Conservation (phyloP, 2,888 invertebrate genomes). For the Chalcosyrphus nemorum region DNA sequence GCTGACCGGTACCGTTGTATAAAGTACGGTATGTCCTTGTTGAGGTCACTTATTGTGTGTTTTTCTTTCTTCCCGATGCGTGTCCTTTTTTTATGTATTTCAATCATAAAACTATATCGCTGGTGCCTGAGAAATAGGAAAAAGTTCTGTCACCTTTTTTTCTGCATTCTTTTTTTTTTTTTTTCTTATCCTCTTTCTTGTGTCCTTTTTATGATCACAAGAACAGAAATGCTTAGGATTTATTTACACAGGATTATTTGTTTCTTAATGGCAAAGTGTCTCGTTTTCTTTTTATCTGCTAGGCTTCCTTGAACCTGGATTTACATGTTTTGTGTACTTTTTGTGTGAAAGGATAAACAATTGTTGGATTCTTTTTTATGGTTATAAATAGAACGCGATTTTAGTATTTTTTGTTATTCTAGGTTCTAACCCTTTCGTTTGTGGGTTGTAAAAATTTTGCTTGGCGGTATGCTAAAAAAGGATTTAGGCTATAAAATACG, state of each 20-base stretch:
- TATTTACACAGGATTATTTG: slow-evolving; percentile 65
- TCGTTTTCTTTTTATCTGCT: neutral
- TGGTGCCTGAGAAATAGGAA: neutral
- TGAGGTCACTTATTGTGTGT: slow-evolving; percentile 64
- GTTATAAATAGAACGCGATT: neutral
- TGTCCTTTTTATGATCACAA: slow-evolving; percentile 42
- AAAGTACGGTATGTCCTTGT: slow-evolving; percentile 41
- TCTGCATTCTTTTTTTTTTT: neutral
- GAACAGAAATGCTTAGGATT: slow-evolving; percentile 48
- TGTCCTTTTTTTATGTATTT: slow-evolving; percentile 55
- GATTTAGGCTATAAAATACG: neutral
- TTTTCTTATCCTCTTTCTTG: neutral
- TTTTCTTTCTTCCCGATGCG: slow-evolving; percentile 43
- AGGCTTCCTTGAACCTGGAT: slow-evolving; percentile 17
- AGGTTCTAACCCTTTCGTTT: slow-evolving; percentile 52
- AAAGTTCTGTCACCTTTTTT: slow-evolving; percentile 15
- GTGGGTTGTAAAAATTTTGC: neutral
- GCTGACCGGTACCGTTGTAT: slow-evolving; percentile 12
- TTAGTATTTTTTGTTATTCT: neutral
- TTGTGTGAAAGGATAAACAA: neutral
- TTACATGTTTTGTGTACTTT: neutral
- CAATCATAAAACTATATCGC: slow-evolving; percentile 52
- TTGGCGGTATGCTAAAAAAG: slow-evolving; percentile 18
- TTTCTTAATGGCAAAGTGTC: slow-evolving; percentile 42
- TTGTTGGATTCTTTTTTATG: slow-evolving; percentile 47